phyloP scores from a whole-genome alignment of 2,888 invertebrate genomes.

The Cactoblastis cactorum region DNA sequence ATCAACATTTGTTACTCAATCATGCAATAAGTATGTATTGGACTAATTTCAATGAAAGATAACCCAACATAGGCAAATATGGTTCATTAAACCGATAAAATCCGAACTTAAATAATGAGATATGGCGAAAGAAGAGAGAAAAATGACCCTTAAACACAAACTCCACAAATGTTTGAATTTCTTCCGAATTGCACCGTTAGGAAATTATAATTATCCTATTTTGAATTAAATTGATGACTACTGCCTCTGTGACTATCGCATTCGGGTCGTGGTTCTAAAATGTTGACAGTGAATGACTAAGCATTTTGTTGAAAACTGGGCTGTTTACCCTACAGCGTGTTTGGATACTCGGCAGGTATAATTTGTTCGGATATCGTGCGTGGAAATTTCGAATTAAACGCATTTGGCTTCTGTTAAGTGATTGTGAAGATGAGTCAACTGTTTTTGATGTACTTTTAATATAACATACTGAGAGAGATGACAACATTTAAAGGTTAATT shows the following conservation, averaged over 20 bases:
- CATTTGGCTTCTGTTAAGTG: conserved; percentile 34
- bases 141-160: no score
- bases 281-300: conserved; percentile 27
- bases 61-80: no score
- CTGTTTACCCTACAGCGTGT: conserved; percentile 38
- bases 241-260: conserved; percentile 9
- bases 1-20: no score
- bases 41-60: no score
- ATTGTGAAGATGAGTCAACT: conserved; percentile 21
- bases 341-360: conserved; percentile 24
- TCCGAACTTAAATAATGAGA: no score
- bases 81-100: no score
- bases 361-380: conserved; percentile 33
- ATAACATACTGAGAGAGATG: background rate
- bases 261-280: conserved; percentile 26
- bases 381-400: conserved; percentile 41
- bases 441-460: background rate
- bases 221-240: background rate
- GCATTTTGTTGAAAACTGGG: conserved; percentile 18
- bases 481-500: background rate
- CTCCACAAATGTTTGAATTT: background rate
- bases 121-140: no score
- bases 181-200: background rate
- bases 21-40: no score
- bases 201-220: background rate